Base-by-base conservation (phyloP, 2,113 vertebrate genomes). In the Chionomys nivalis region DNA sequence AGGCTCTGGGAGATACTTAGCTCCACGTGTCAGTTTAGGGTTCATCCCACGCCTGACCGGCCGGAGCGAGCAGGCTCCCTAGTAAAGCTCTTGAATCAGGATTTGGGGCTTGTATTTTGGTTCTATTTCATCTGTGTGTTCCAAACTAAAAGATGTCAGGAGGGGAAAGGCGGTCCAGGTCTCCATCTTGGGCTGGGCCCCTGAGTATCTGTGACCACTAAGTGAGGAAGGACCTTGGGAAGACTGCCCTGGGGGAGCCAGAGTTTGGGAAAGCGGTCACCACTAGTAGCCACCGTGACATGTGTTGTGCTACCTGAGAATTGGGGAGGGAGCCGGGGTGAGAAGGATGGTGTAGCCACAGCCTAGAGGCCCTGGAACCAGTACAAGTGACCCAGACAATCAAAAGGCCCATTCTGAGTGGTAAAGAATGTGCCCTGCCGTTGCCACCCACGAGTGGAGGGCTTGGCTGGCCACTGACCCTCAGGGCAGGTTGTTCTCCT, bases 311-410 rank as follows among this genome's bases (percentile, higher is more conserved):
- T 39, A 31, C 7, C 23, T 7, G 68, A 28, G 68, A 70, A 11
- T 5, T 7, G 0, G 76, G 21, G n/a, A 10, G 4, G 16, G 14
- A 42, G 77, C 33, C 33, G 0, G 0, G 31, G 49, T 1, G 9
- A 8, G 14, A 39, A 13, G 19, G 3, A 8, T 26, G 11, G 0
- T 9, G 0, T 0, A 14, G 10, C 23, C 21, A 12, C 36, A 17
- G 73, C 65, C 0, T 1, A 3, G 21, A 49, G 28, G 28, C 83
- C 47, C 33, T 28, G 63, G 36, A 66, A 52, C n/a, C 3, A 70
- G 23, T 14, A 36, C 52, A 16, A 10, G 4, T 0, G 0, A 3
- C 19, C 0, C 7, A 52, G 65, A 28, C 16, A 16, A 39, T 49
- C 1, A 0, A 2, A 44, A 52, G 76, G 28, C 44, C 21, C 1